Percentiles rank a stretch among this genome's conserved stretches.
Evolutionary conservation across 2,888 invertebrate species (phyloP).

Genomic region (Scaptomyza parva): DNA sequence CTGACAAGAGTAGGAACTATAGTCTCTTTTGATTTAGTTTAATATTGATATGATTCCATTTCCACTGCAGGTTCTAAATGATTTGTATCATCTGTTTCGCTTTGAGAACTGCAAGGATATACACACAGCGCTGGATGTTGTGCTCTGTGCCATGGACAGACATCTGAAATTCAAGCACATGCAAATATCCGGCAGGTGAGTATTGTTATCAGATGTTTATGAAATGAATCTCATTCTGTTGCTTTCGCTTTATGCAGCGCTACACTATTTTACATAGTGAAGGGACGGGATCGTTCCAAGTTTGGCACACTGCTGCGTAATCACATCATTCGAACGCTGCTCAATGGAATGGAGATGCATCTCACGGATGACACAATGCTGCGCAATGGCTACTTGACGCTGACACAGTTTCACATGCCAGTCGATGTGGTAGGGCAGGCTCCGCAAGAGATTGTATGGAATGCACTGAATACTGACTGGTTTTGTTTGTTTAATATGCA

Average conservation of each 20-base stretch:
- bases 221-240: not conserved
- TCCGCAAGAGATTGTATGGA: not conserved
- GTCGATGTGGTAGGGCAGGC: slow-evolving; percentile 91
- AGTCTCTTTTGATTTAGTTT: not conserved
- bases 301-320: slow-evolving; percentile 91
- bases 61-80: slow-evolving; percentile 91
- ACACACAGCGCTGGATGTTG: slow-evolving; percentile 91
- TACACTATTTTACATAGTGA: slow-evolving; percentile 97
- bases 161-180: slow-evolving; percentile 95
- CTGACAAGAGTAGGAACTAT: slow-evolving; percentile 86
- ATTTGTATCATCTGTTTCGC: slow-evolving; percentile 94
- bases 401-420: slow-evolving; percentile 98
- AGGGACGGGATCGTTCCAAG: slow-evolving; percentile 91
- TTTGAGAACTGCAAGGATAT: slow-evolving; percentile 92
- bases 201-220: not conserved
- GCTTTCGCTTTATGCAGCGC: slow-evolving; percentile 87
- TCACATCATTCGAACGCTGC: slow-evolving; percentile 91
- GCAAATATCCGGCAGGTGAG: slow-evolving; percentile 95
- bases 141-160: slow-evolving; percentile 95
- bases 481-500: slow-evolving; percentile 82
- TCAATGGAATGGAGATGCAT: slow-evolving; percentile 95
- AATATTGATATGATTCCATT: not conserved
- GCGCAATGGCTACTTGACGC: slow-evolving; percentile 96
- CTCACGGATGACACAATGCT: slow-evolving; percentile 96
- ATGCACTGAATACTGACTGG: not conserved